phyloP scores from a whole-genome alignment of 2,797 vertebrate genomes.

The Semotilus atromaculatus region DNA sequence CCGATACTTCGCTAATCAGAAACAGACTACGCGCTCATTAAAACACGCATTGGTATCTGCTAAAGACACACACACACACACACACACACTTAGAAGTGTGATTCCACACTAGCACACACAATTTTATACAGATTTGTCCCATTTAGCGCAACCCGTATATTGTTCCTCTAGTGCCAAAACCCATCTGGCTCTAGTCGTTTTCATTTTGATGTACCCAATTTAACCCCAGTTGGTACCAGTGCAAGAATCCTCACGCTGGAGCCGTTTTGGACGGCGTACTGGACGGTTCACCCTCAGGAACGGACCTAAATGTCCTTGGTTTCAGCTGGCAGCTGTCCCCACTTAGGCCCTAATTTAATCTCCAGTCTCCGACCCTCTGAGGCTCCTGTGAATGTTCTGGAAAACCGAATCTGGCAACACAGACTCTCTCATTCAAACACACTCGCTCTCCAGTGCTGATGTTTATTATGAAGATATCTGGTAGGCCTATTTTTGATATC shows the following conservation, averaged over 20 bases:
- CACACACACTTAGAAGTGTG: constrained; percentile 8
- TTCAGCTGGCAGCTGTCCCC: constrained; percentile 66
- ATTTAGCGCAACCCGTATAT: constrained; percentile 53
- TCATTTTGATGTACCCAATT: constrained; percentile 61
- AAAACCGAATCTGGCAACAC: constrained; percentile 57
- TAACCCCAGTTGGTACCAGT: constrained; percentile 57
- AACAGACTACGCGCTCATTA: background rate
- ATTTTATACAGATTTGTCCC: constrained; percentile 56
- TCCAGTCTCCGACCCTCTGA: constrained; percentile 53
- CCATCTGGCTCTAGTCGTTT: constrained; percentile 62
- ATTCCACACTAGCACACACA: background rate
- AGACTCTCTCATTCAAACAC: constrained; percentile 21
- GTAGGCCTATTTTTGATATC: too few relatives aligned
- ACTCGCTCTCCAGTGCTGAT: constrained; percentile 10
- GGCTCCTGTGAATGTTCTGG: constrained; percentile 55
- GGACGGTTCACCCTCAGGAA: constrained; percentile 58
- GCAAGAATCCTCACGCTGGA: constrained; percentile 55
- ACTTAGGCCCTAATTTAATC: constrained; percentile 67
- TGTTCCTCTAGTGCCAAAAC: constrained; percentile 49
- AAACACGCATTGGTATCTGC: constrained; percentile 3
- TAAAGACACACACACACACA: constrained; percentile 20
- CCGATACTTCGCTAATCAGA: constrained; percentile 19
- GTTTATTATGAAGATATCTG: background rate
- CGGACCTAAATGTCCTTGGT: constrained; percentile 62
- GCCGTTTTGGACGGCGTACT: constrained; percentile 53